Base-by-base conservation (phyloP, 2,797 vertebrate genomes). In the Rhabdomys pumilio region DNA sequence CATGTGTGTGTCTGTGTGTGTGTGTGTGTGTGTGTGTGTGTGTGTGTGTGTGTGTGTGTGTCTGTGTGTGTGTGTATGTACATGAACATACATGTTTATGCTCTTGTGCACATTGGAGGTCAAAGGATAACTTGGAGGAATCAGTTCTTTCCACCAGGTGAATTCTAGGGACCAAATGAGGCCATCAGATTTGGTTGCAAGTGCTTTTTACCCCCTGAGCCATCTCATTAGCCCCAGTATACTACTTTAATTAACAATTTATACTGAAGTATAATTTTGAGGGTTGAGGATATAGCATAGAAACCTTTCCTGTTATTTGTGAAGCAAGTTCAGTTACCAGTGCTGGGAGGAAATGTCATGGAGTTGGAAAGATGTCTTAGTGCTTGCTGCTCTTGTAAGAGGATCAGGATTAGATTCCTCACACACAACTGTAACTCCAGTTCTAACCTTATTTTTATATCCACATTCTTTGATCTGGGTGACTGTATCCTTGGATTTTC, bases 41-140 rank as follows among this genome's bases (percentile, higher is more conserved):
- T n/a, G 14, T n/a, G 20, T 20, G 19, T 73, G 15, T 61, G 15
- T 83, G 14, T 8, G 1, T 26, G 47, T 26, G 1, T 31, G 5
- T 8, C 6, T 31, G 59, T 72, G 26, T 26, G 11, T n/a, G 19
- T 57, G 4, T 41, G 2, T 12, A 4, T 0, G 0, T 7, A 7
- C 19, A 20, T 34, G 29, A 44, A 34, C 8, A n/a, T 15, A 22
- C 29, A 55, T 44, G 50, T 17, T 57, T 17, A 22, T 72, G 84
- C n/a, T 41, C 14, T 50, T 67, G 17, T 69, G 63, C 63, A 24
- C 53, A 69, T 50, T 41, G 26, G 34, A 44, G 65, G 22, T 75
- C 86, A 75, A 10, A 75, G 84, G 65, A 11, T 63, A 85, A 34
- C 3, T 85, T 85, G 31, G 67, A 72, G 13, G 14, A 87, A 24